Percentiles rank a stretch among this genome's conserved stretches.
Conservation (phyloP, 64 coral and sea anemone genomes). For the Orbicella faveolata region DNA sequence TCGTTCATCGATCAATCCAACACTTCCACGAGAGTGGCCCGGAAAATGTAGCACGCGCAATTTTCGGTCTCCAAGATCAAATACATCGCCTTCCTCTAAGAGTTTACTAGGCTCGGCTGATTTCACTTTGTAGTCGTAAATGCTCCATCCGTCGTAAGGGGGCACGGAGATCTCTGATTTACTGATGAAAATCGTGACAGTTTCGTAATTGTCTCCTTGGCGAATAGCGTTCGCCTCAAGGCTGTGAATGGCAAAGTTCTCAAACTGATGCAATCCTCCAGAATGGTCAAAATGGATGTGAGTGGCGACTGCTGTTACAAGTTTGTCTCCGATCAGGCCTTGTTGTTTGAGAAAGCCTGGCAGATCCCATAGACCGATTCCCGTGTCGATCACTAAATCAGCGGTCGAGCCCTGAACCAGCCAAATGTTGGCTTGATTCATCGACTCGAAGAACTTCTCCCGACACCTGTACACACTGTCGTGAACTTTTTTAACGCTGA, state of each 20-base stretch:
- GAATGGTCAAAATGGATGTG: conserved; percentile 88
- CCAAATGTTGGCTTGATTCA: conserved; percentile 86
- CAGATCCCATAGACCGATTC: conserved; percentile 75
- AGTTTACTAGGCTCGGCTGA: conserved; percentile 54
- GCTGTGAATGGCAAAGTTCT: conserved; percentile 75
- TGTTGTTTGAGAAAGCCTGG: conserved; percentile 63
- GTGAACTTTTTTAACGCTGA: conserved; percentile 56
- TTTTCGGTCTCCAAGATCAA: conserved; percentile 77
- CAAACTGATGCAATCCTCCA: conserved; percentile 81
- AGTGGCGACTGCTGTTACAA: conserved; percentile 70
- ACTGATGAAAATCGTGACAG: conserved; percentile 42
- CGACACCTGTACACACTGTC: conserved; percentile 61
- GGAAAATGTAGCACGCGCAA: conserved; percentile 73
- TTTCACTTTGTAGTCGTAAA: conserved; percentile 51
- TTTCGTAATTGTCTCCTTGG: conserved; percentile 68
- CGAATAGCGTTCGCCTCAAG: conserved; percentile 61
- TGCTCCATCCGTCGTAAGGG: conserved; percentile 48
- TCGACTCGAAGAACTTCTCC: conserved; percentile 65
- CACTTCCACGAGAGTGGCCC: conserved; percentile 72
- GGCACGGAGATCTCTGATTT: conserved; percentile 35
- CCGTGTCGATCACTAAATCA: conserved; percentile 79
- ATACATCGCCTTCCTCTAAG: conserved; percentile 63
- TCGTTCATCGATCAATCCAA: conserved; percentile 67
- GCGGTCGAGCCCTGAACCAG: conserved; percentile 57
- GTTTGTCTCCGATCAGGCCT: conserved; percentile 71